Base-by-base conservation (phyloP, 2,113 vertebrate genomes). In the Laticauda colubrina region DNA sequence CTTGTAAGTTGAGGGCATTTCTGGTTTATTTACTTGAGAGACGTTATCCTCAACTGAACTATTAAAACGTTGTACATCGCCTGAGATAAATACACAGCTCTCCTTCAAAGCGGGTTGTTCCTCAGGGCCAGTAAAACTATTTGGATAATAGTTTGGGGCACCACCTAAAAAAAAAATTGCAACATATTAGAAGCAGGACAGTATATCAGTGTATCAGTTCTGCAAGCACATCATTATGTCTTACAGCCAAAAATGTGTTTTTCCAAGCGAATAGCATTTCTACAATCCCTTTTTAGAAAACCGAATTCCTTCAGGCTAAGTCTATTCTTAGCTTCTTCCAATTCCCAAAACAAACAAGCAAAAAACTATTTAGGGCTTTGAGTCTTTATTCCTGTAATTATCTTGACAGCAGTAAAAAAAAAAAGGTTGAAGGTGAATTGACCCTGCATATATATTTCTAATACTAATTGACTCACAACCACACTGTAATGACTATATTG, bases 141-240 rank as follows among this genome's bases (percentile, higher is more conserved):
- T 99, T 24, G 99, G 99, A 61, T 97, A 99, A 95, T 99, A 99
- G 95, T 99, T 99, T 14, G 99, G 99, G 56, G 99, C 98, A 3
- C 99, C 99, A 92, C 98, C 99, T 99, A 89, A 88, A 34, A 39
- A 43, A 92, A 53, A 20, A n/a, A 94, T 29, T 5, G n/a, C 24
- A 34, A 34, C 34, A 8, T 34, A 86, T 15, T 69, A 15, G 4
- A n/a, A 0, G 3, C 8, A 20, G 34, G 3, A 18, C 24, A 43
- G 26, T 45, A 5, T 57, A 4, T 10, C n/a, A 4, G 23, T 29
- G 11, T 29, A 92, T 24, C 29, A 18, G 6, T 12, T 55, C 51
- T 29, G 56, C 39, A 89, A 20, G 15, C 20, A 9, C 48, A 88
- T n/a, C n/a, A 4, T 20, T 20, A 8, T 48, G 21, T 51, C 26